phyloP scores from a whole-genome alignment of 1,140 invertebrate genomes.

The Holotrichia oblita region DNA sequence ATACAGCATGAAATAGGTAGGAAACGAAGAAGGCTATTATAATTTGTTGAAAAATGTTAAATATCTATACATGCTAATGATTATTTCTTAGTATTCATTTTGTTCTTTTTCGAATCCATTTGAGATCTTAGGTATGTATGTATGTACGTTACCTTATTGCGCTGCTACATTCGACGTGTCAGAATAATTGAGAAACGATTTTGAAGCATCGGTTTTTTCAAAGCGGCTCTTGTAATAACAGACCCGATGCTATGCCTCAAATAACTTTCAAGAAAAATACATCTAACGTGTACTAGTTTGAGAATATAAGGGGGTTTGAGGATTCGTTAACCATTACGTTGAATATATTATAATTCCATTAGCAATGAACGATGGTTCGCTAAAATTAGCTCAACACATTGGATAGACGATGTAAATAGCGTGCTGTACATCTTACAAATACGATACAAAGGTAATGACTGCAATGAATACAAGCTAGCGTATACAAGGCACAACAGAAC shows the following conservation, averaged over 20 bases:
- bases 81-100: background rate
- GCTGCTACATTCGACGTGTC: background rate
- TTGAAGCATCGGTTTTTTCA: background rate
- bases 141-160: background rate
- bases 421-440: too few species aligned
- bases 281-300: background rate
- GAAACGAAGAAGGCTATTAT: background rate
- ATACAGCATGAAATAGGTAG: background rate
- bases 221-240: background rate
- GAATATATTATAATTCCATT: background rate
- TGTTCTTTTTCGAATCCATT: background rate
- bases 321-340: background rate
- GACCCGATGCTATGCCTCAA: background rate
- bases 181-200: background rate
- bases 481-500: too few species aligned
- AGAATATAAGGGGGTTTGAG: background rate
- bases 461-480: too few species aligned
- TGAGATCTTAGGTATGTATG: too few species aligned
- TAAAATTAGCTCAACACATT: background rate
- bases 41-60: too few species aligned
- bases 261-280: background rate
- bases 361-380: background rate
- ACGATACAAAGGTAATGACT: too few species aligned
- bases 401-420: too few species aligned
- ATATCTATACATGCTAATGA: background rate